Conservation (phyloP, 2,113 vertebrate species). For the Trachemys scripta region DNA sequence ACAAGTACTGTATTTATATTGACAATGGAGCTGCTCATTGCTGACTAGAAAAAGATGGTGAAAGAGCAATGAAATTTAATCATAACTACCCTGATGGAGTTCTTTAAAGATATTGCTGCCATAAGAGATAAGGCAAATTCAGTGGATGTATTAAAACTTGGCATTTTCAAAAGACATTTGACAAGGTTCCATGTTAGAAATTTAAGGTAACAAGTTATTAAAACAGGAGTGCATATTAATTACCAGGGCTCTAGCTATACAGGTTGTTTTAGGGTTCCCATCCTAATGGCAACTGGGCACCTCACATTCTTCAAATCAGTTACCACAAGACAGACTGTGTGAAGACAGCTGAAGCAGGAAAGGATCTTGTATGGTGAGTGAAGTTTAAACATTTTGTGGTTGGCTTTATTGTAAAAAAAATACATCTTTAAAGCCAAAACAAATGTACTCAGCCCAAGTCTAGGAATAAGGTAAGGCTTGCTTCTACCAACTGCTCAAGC, state of each 20-base stretch:
- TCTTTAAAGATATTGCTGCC: slow-evolving; percentile 24
- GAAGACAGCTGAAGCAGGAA: not conserved
- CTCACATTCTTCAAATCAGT: not conserved
- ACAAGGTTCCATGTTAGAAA: slow-evolving; percentile 2
- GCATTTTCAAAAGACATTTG: not conserved
- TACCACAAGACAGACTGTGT: not conserved
- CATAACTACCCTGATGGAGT: slow-evolving; percentile 1
- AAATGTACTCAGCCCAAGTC: not conserved
- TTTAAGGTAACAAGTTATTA: not conserved
- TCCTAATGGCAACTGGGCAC: not conserved
- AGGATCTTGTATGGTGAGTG: not conserved
- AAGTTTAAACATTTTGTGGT: not conserved
- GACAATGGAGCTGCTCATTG: slow-evolving; percentile 3
- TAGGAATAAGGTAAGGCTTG: not conserved
- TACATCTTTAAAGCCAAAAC: not conserved
- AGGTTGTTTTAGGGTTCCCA: not conserved
- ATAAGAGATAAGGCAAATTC: not conserved
- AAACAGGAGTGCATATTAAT: not conserved
- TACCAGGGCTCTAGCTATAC: not conserved
- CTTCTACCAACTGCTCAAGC: not conserved
- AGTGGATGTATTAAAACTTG: not conserved
- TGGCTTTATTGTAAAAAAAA: not conserved
- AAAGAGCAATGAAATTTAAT: not conserved
- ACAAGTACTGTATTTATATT: not conserved
- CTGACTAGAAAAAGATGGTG: not conserved